These are phyloP conservation scores for Abrostola triplasia DNA, from an alignment of 2,888 invertebrate genomes.

Conservation along the genomic window DNA sequence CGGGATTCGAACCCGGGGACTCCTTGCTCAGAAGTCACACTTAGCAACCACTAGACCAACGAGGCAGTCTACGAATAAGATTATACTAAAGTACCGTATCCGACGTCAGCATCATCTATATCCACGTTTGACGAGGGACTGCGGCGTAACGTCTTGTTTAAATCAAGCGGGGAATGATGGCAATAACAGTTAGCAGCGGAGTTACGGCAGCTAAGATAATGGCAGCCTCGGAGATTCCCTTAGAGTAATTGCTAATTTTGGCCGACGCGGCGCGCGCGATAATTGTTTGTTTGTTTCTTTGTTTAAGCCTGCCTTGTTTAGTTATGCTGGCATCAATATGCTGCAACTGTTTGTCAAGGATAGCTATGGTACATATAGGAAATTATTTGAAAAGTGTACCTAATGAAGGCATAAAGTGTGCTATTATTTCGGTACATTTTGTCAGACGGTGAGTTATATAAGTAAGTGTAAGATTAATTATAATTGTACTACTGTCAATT, in stretches of 20 bases:
- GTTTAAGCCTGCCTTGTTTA: slow-evolving; percentile 49
- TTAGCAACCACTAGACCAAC: no score
- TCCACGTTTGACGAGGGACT: slow-evolving; percentile 61
- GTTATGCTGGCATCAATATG: slow-evolving; percentile 42
- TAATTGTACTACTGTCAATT: no score
- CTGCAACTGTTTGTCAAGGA: not conserved
- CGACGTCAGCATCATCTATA: slow-evolving; percentile 10
- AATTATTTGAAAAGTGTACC: no score
- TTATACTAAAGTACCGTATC: no score
- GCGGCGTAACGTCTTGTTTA: slow-evolving; percentile 81
- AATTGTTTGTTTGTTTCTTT: slow-evolving; percentile 80
- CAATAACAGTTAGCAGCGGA: slow-evolving; percentile 83
- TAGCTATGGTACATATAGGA: not conserved
- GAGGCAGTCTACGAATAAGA: no score
- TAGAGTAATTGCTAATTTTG: slow-evolving; percentile 85
- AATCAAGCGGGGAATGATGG: slow-evolving; percentile 84
- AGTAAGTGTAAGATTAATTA: no score
- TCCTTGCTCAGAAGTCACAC: no score
- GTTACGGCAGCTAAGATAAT: slow-evolving; percentile 80
- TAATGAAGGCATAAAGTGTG: no score
- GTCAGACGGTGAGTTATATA: no score
- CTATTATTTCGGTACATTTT: no score
- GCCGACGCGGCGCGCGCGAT: slow-evolving; percentile 67
- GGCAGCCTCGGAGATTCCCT: slow-evolving; percentile 76
- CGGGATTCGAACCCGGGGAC: no score